Conservation (phyloP, 2,888 invertebrate genomes). For the Lochmaea capreae region DNA sequence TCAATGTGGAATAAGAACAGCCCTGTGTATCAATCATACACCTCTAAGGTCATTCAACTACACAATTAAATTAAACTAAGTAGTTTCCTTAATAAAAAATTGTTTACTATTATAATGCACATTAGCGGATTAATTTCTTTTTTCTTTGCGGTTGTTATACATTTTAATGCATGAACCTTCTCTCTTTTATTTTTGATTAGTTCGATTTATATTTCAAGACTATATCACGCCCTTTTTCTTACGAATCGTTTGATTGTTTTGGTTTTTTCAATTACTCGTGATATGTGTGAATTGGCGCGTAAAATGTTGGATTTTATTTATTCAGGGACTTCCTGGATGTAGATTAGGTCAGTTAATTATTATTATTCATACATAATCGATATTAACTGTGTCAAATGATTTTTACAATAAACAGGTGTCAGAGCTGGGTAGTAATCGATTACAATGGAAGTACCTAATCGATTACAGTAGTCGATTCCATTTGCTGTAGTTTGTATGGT, state of each 20-base stretch:
- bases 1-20: neutral
- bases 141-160: slow-evolving; percentile 6
- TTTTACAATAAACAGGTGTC: neutral
- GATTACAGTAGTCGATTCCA: no score
- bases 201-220: slow-evolving; percentile 1
- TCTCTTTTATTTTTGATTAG: neutral
- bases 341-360: neutral
- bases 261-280: neutral
- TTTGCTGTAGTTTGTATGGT: no score
- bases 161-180: neutral
- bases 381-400: neutral
- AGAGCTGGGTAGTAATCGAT: no score
- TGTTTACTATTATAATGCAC: neutral
- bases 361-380: neutral
- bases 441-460: no score
- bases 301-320: slow-evolving; percentile 51
- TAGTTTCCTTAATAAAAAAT: slow-evolving; percentile 5
- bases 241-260: neutral
- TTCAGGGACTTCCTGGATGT: slow-evolving; percentile 44
- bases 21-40: neutral
- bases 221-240: slow-evolving; percentile 17
- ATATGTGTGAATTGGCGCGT: slow-evolving; percentile 55
- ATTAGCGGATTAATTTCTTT: neutral
- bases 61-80: neutral
- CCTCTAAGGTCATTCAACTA: neutral